These are phyloP conservation scores for Osmerus mordax DNA, from an alignment of 2,113 vertebrate genomes.

Conservation along the genomic window DNA sequence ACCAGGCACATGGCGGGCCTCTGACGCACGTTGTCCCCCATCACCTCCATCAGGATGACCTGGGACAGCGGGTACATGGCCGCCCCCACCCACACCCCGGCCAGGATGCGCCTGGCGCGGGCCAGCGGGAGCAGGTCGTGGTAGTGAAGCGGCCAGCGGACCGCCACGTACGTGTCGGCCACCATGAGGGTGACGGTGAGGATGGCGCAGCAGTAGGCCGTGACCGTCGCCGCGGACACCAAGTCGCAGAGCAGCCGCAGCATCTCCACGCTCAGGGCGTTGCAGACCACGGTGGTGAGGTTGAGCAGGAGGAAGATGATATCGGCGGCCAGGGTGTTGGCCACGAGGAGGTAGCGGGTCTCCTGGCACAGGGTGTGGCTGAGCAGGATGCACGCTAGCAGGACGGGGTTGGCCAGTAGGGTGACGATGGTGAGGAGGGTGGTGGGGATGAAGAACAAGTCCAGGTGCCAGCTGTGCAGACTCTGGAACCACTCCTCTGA, in stretches of 20 bases:
- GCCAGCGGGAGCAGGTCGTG: conserved; percentile 58
- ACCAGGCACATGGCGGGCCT: conserved; percentile 58
- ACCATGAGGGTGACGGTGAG: conserved; percentile 76
- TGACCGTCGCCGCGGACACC: conserved; percentile 55
- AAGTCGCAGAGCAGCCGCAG: conserved; percentile 61
- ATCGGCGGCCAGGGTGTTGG: conserved; percentile 74
- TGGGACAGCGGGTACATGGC: conserved; percentile 63
- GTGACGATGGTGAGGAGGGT: conserved; percentile 59
- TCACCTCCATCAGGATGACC: conserved; percentile 55
- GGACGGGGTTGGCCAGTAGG: conserved; percentile 61
- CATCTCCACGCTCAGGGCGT: conserved; percentile 27
- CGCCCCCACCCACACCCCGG: conserved; percentile 65
- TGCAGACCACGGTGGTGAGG: conserved; percentile 55
- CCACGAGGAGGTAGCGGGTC: conserved; percentile 75
- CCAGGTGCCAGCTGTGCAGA: conserved; percentile 44
- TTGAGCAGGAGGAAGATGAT: conserved; percentile 71
- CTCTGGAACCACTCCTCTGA: conserved; percentile 50
- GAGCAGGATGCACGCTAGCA: conserved; percentile 67
- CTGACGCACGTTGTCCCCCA: background rate
- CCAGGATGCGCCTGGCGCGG: conserved; percentile 56
- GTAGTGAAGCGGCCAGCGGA: conserved; percentile 74
- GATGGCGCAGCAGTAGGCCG: conserved; percentile 66
- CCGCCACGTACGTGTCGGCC: conserved; percentile 73
- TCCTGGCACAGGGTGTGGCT: conserved; percentile 65
- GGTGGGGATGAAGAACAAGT: conserved; percentile 68